Evolutionary conservation across 2,888 invertebrate genomes (phyloP).

Genomic region (Notocelia uddmanniana): DNA sequence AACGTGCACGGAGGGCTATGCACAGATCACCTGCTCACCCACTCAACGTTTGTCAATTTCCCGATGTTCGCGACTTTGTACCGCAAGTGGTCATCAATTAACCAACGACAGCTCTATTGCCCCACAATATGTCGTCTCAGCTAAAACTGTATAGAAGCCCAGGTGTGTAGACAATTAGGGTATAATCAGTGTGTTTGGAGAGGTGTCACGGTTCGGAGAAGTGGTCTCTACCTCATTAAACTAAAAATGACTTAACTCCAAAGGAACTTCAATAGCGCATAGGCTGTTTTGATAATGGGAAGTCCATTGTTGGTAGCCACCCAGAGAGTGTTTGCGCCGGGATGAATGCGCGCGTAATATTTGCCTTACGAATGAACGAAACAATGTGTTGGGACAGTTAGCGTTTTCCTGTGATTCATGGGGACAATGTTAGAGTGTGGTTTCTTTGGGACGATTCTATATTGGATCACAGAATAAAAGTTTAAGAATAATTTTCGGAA

Average conservation of each 20-base stretch:
- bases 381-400: constrained; percentile 82
- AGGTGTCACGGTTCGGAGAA: constrained; percentile 83
- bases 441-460: constrained; percentile 50
- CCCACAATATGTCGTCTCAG: constrained; percentile 72
- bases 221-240: neutral
- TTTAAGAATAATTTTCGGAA: neutral
- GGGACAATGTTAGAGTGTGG: constrained; percentile 64
- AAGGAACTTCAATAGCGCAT: neutral
- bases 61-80: constrained; percentile 65
- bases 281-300: neutral
- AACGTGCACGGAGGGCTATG: neutral
- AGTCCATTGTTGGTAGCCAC: constrained; percentile 77
- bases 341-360: constrained; percentile 81
- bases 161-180: constrained; percentile 82
- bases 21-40: constrained; percentile 29
- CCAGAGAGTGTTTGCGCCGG: constrained; percentile 83
- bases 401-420: constrained; percentile 72
- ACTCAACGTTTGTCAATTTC: constrained; percentile 48
- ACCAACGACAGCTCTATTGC: constrained; percentile 60
- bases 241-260: neutral
- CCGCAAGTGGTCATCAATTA: constrained; percentile 73
- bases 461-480: neutral
- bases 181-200: constrained; percentile 82
- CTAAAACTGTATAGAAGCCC: constrained; percentile 79
- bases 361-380: constrained; percentile 83